Base-by-base conservation (phyloP, 2,888 invertebrate species). In the Agrochola litura region DNA sequence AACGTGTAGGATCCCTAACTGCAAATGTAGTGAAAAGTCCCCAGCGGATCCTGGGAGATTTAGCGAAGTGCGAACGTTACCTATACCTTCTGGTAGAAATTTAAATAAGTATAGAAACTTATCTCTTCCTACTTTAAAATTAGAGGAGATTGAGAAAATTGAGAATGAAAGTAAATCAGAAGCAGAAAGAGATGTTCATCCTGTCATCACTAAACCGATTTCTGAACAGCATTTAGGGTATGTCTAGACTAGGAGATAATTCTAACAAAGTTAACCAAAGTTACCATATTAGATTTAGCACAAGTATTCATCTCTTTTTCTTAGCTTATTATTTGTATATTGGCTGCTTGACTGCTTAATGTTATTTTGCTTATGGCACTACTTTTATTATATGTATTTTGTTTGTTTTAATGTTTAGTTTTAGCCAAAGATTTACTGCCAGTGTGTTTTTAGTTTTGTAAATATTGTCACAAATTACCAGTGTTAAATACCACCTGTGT, bases 141-240 rank as follows among this genome's bases (percentile, higher is more conserved):
- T 96, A 30, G 95, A 96, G 64, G 96, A 95, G 73, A 86, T 93
- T 71, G 94, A 93, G 52, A 92, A 91, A 79, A 93, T 91, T 22
- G 92, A 92, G 56, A 92, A 91, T 74, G 86, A 86, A 64, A 93
- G 93, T 72, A 90, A 91, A 73, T 83, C 91, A 8, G 93, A 94
- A 79, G 95, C 95, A 19, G 96, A 96, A 86, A 94, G 93, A 85
- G 96, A 96, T 74, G 79, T 16, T 89, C 88, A 90, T 56, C 87
- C 91, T 58, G 85, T 88, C 41, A 79, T 93, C 37, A 93, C 79
- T 81, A 96, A 96, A 90, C 96, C 96, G 22, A 94, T 97, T 84
- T 96, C 97, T 77, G 97, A 97, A 92, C 96, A 97, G 88, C 97
- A 97, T 91, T 96, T 97, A 92, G 97, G 97, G 64, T 97, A 97